These are phyloP conservation scores for Apodemus sylvaticus DNA, from an alignment of 2,113 vertebrate genomes.

Conservation along the genomic window DNA sequence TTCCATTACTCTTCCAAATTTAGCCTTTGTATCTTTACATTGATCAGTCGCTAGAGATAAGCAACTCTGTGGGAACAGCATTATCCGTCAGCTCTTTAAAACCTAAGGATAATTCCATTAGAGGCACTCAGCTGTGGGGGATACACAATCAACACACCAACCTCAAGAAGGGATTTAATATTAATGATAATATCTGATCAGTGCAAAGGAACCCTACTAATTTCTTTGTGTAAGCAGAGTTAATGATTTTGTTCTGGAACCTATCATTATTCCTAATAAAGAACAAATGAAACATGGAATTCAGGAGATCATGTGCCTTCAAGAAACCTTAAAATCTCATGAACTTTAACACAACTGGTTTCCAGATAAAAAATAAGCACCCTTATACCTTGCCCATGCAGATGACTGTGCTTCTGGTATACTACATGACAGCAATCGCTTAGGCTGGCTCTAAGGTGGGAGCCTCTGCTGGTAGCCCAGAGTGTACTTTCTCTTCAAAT, in stretches of 20 bases:
- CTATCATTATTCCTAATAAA: neutral
- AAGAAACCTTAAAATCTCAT: constrained; percentile 17
- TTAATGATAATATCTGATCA: neutral
- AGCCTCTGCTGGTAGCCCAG: neutral
- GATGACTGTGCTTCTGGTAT: too few species aligned
- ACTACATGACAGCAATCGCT: neutral
- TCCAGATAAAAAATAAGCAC: neutral
- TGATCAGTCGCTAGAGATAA: neutral
- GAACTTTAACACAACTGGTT: neutral
- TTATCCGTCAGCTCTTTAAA: neutral
- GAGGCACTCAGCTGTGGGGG: neutral
- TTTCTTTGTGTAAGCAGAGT: neutral
- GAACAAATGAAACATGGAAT: neutral
- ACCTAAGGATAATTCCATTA: neutral
- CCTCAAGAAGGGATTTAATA: neutral
- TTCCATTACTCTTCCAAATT: neutral
- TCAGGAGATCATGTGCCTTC: neutral
- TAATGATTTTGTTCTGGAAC: neutral
- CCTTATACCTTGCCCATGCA: neutral
- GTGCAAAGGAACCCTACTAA: neutral
- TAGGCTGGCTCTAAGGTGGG: neutral
- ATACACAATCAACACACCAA: neutral
- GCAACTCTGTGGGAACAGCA: neutral
- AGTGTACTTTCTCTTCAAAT: neutral
- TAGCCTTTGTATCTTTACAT: neutral